Evolutionary conservation across 2,888 invertebrate genomes (phyloP).

Genomic region (Hypolimnas misippus): DNA sequence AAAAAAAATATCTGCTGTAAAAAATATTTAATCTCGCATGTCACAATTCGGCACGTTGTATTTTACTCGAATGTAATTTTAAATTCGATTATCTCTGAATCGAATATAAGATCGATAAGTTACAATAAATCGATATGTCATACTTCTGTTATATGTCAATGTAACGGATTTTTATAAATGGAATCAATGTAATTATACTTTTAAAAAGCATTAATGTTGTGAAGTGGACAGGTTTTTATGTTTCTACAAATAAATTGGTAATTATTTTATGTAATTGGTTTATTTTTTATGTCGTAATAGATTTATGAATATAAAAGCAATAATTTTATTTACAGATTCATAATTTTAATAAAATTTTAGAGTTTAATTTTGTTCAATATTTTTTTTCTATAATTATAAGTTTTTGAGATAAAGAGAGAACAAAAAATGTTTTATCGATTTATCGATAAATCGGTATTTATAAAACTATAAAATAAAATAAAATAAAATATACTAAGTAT

Average conservation of each 20-base stretch:
- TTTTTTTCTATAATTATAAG: too few relatives aligned
- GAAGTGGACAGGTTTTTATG: neutral
- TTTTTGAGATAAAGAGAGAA: too few relatives aligned
- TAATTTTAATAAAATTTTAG: neutral
- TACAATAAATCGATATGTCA: constrained; percentile 6
- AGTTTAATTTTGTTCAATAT: too few relatives aligned
- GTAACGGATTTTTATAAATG: neutral
- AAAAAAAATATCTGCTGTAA: neutral
- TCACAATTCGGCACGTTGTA: constrained; percentile 26
- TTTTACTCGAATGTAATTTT: constrained; percentile 31
- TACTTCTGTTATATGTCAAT: neutral
- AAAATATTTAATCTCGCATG: neutral
- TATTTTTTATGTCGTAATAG: too few relatives aligned
- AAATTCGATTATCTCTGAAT: constrained; percentile 33
- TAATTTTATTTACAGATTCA: too few relatives aligned
- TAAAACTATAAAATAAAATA: too few relatives aligned
- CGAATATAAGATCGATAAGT: constrained; percentile 15
- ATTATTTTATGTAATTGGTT: too few relatives aligned
- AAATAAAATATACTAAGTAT: too few relatives aligned
- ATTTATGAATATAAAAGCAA: too few relatives aligned
- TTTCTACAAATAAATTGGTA: too few relatives aligned
- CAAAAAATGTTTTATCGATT: too few relatives aligned
- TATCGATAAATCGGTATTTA: too few relatives aligned
- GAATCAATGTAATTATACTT: neutral
- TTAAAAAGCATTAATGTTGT: neutral